Evolutionary conservation across 2,888 invertebrate genomes (phyloP), one percentile per base, ranked within the genome.

Genomic region (Schizaphis graminum): DNA sequence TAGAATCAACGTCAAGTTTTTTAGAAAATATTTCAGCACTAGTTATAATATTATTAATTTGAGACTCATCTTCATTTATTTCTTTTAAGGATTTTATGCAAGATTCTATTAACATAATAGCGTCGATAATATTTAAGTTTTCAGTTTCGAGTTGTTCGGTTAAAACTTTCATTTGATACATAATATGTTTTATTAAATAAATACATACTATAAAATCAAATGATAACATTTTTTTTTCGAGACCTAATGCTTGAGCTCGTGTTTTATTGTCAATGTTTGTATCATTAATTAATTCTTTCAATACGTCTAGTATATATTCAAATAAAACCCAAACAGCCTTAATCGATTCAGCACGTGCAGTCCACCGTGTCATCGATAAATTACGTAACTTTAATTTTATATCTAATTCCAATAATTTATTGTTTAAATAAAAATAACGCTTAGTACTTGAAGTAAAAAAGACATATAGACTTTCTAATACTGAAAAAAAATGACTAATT

Each of bases 191-290:
- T 67, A 90, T 90, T 16, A 90, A 90, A 90, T 41, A 67, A 26
- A 90, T 57, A 47, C 61, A 44, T 16, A 90, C 61, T 67, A 67
- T 61, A 67, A 90, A 90, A 13, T 53, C 53, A 53, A 53, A 53
- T 53, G 41, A 61, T 28, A 90, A n/a, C n/a, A 90, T 67, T 90
- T 90, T 61, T 53, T 90, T 61, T 90, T 61, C 16, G 13, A 67
- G 67, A 44, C 47, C 90, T 41, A 89, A 44, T 26, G 89, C 90
- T 90, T 28, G 26, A 85, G 44, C 44, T 89, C 61, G 87, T 53
- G 84, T 94, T 85, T 94, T 49, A 49, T 92, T 94, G 67, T 85
- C 92, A 94, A 95, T 94, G 26, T 90, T 90, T 8, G 44, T 95
- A 26, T 94, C 93, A 44, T 89, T 44, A 41, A 90, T 26, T 41